These are phyloP conservation scores for Temnopleurus reevesii DNA, from an alignment of 53 echinoderm and acorn worm species.

Conservation along the genomic window DNA sequence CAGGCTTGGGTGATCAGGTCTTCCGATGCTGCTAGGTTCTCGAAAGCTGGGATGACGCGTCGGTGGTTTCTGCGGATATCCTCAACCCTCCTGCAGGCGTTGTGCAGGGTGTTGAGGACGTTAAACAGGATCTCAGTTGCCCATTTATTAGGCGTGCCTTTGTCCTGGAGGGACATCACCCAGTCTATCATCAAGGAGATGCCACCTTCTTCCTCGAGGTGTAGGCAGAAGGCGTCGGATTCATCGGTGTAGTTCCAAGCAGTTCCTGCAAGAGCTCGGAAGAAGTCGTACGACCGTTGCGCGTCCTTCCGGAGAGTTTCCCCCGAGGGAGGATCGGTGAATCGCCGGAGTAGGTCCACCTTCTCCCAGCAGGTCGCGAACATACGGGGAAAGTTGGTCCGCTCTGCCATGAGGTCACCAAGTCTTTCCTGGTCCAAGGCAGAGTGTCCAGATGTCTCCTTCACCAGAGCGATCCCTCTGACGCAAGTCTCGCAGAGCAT, in stretches of 20 bases:
- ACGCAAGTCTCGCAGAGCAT: not conserved
- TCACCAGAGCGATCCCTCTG: not conserved
- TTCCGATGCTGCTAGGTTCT: not conserved
- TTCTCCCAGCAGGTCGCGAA: not conserved
- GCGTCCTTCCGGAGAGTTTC: not conserved
- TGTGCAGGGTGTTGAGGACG: conserved; percentile 34
- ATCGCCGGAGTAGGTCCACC: not conserved
- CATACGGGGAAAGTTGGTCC: conserved; percentile 4
- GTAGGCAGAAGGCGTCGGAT: not conserved
- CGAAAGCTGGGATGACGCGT: conserved; percentile 18
- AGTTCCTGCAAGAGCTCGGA: conserved; percentile 1
- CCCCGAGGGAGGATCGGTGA: not conserved
- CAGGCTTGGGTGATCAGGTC: conserved; percentile 8
- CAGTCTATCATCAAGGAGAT: not conserved
- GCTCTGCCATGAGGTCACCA: conserved; percentile 27
- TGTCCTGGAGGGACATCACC: not conserved
- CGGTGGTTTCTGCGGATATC: not conserved
- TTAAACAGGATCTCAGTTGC: conserved; percentile 8
- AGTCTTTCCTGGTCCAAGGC: conserved; percentile 3
- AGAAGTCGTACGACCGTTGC: conserved; percentile 4
- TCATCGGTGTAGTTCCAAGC: conserved; percentile 48
- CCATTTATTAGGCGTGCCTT: not conserved
- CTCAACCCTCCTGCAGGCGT: not conserved
- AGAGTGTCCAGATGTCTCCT: conserved; percentile 22
- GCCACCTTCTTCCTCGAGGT: not conserved